Conservation (phyloP, 2,113 vertebrate species). For the Charina bottae region DNA sequence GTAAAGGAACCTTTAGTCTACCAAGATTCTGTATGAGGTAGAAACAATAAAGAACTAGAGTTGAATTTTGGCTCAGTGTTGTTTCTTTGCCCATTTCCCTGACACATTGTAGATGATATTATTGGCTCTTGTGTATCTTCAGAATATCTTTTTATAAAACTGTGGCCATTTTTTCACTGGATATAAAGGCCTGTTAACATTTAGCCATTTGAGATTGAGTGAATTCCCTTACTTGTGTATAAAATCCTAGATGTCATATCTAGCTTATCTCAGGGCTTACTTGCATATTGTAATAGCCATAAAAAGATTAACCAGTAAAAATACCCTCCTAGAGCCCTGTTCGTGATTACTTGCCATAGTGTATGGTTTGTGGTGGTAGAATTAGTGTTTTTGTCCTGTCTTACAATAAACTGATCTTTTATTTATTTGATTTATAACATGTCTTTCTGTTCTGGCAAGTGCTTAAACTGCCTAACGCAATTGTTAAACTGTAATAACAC, state of each 20-base stretch:
- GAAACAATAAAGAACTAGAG: no score
- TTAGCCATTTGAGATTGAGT: neutral
- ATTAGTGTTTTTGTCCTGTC: neutral
- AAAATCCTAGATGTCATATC: neutral
- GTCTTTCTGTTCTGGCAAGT: neutral
- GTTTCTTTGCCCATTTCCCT: no score
- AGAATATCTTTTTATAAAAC: neutral
- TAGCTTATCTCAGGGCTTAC: neutral
- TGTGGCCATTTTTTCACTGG: neutral
- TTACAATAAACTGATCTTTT: neutral
- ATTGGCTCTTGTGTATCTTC: neutral
- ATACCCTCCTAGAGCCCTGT: neutral
- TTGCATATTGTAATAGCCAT: neutral
- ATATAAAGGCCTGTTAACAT: neutral
- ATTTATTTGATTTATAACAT: neutral
- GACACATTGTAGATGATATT: neutral
- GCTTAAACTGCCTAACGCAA: neutral
- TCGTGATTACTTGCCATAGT: neutral
- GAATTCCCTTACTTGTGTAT: neutral
- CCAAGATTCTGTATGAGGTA: no score
- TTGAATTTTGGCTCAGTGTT: no score
- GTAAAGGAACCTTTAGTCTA: no score
- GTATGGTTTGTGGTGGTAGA: neutral
- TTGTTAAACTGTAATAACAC: neutral
- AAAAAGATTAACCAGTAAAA: neutral